Conservation (phyloP, 1,140 invertebrate species). For the Caenorhabditis latens region DNA sequence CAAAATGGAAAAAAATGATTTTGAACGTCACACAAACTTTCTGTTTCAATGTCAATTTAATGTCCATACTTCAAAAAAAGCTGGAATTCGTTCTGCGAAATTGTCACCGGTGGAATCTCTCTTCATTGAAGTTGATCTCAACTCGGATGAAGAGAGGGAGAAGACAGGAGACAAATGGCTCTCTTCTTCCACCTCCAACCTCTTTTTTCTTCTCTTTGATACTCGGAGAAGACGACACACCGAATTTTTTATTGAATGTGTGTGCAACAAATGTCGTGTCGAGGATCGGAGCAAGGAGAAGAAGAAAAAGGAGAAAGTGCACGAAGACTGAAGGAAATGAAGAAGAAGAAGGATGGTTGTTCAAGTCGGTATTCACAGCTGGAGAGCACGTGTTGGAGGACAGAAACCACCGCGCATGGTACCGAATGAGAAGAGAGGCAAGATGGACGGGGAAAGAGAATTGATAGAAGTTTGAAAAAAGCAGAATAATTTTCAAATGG, state of each 20-base stretch:
- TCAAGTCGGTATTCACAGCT: conserved; percentile 14
- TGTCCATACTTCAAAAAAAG: no score
- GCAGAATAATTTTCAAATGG: no score
- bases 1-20: no score
- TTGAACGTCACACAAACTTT: no score
- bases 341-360: conserved; percentile 31
- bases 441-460: background rate
- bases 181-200: background rate
- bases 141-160: background rate
- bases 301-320: background rate
- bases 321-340: background rate
- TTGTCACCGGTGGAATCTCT: background rate
- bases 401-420: background rate
- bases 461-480: background rate
- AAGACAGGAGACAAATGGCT: background rate
- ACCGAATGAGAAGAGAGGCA: background rate
- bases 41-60: no score
- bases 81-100: background rate
- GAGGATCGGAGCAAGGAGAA: background rate
- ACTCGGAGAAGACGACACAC: background rate
- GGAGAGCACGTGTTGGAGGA: conserved; percentile 30
- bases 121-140: conserved; percentile 15
- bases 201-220: background rate
- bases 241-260: conserved; percentile 47
- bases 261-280: conserved; percentile 49